Base-by-base conservation (phyloP, 2,888 invertebrate genomes). In the Drosophila niveifrons region DNA sequence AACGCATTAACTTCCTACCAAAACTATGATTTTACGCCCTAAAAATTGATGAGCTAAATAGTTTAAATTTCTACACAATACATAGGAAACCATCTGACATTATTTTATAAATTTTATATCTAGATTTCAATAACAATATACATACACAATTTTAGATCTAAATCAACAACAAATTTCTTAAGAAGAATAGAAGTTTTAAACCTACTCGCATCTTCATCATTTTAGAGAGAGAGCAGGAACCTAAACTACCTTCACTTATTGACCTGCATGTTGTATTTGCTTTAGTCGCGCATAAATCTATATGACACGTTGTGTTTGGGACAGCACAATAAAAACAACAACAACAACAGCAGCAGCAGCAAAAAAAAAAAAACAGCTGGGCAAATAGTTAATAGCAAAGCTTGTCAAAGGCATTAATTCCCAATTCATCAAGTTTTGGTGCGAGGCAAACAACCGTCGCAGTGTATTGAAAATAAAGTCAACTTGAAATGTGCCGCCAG, bases 371-470 rank as follows among this genome's bases (percentile, higher is more conserved):
- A 39, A 50, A 36, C 58, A 68, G 63, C 65, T 52, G 62, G 59
- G 51, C 66, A 79, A 73, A 56, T 46, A 56, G 56, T 56, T 73
- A 77, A 67, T 72, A 72, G 72, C 64, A 82, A 83, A 87, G 84
- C 80, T 86, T 91, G 92, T 91, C 91, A 90, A 85, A 90, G 89
- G 88, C 90, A 91, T 91, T 91, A 91, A 90, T 91, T 91, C 90
- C 90, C 90, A 91, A 91, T 91, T 91, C 91, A 91, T 91, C 91
- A 91, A 90, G 90, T 91, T 91, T 91, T 89, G 89, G 87, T 82
- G 72, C 79, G 79, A 58, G 77, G 72, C 72, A 69, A 48, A 46
- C 8, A 46, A 17, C 48, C 58, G 63, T 63, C 61, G 62, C 71
- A 23, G 23, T 23, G 23, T 64, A 72, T 73, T 86, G 85, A 88